Percentiles rank a stretch among this genome's conserved stretches.
Evolutionary conservation across 2,888 invertebrate genomes (phyloP).

Genomic region (Taenaris catops): DNA sequence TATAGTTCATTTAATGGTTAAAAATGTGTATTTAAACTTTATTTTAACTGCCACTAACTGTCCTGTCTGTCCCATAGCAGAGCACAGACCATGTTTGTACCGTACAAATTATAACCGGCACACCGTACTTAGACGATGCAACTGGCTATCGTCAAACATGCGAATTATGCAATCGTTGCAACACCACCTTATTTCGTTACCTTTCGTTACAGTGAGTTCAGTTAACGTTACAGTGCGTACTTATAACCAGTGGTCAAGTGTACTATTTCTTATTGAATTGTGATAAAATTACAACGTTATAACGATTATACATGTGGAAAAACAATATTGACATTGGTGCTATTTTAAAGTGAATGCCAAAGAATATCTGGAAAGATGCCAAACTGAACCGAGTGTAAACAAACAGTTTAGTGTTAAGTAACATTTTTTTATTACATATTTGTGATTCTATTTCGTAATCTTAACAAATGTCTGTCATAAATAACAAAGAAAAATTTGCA

Average conservation of each 20-base stretch:
- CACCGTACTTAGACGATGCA: slow-evolving; percentile 57
- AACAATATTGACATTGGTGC: slow-evolving; percentile 76
- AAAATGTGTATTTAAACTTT: no score
- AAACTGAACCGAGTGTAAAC: slow-evolving; percentile 74
- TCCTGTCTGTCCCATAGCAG: no score
- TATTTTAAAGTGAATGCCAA: slow-evolving; percentile 66
- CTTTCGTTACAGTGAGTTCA: slow-evolving; percentile 40
- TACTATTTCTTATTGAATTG: slow-evolving; percentile 19
- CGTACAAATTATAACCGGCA: slow-evolving; percentile 45
- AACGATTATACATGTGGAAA: slow-evolving; percentile 42
- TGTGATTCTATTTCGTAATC: slow-evolving; percentile 28
- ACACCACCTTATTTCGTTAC: slow-evolving; percentile 24
- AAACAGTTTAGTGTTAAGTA: slow-evolving; percentile 57
- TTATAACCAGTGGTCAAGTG: slow-evolving; percentile 43
- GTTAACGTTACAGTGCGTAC: slow-evolving; percentile 50
- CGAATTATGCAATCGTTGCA: slow-evolving; percentile 36
- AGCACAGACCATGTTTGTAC: slow-evolving; percentile 9
- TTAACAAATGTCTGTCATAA: slow-evolving; percentile 31
- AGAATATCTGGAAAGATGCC: slow-evolving; percentile 59
- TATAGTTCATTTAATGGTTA: no score
- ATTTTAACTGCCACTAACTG: no score
- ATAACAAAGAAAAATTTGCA: slow-evolving; percentile 31
- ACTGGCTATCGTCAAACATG: slow-evolving; percentile 29
- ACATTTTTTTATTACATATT: slow-evolving; percentile 37
- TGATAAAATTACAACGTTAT: slow-evolving; percentile 11